These are phyloP conservation scores for Glomeris maerens DNA, from an alignment of 1,140 invertebrate species.

Conservation along the genomic window DNA sequence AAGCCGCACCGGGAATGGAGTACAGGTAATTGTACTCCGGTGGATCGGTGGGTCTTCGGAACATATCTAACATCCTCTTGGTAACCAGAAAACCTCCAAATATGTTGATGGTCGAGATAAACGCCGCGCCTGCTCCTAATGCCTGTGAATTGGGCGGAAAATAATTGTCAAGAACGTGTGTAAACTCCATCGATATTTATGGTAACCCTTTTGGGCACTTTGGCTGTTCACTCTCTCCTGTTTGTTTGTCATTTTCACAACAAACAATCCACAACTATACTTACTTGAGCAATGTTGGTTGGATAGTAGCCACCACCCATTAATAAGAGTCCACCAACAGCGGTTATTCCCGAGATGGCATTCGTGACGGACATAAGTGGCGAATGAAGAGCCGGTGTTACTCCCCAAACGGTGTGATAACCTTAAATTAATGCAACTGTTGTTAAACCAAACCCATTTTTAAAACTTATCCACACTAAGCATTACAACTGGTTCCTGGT, in stretches of 20 bases:
- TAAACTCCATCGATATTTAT: too few species aligned
- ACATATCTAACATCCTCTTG: slow-evolving; percentile 85
- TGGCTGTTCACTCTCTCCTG: too few species aligned
- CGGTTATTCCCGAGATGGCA: slow-evolving; percentile 80
- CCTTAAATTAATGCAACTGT: too few species aligned
- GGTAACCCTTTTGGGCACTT: too few species aligned
- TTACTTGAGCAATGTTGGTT: slow-evolving; percentile 44
- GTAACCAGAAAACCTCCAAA: slow-evolving; percentile 83
- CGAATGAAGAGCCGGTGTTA: slow-evolving; percentile 76
- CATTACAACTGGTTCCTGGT: too few species aligned
- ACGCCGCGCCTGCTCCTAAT: slow-evolving; percentile 61
- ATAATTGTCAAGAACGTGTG: too few species aligned
- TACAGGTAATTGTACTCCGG: slow-evolving; percentile 74
- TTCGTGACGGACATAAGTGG: slow-evolving; percentile 89
- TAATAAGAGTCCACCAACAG: slow-evolving; percentile 67
- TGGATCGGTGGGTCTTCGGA: slow-evolving; percentile 64
- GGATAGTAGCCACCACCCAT: slow-evolving; percentile 65
- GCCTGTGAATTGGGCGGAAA: too few species aligned
- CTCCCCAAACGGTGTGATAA: slow-evolving; percentile 85
- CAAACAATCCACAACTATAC: too few species aligned
- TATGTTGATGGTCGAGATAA: slow-evolving; percentile 80
- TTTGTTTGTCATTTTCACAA: too few species aligned
- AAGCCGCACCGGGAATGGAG: slow-evolving; percentile 52
- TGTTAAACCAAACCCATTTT: too few species aligned
- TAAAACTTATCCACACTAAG: too few species aligned